A percentile compares a stretch with the other conserved stretches of the same genome.
These are phyloP conservation scores for Synanthedon tipuliformis DNA, from an alignment of 2,888 invertebrate species.

Conservation along the genomic window DNA sequence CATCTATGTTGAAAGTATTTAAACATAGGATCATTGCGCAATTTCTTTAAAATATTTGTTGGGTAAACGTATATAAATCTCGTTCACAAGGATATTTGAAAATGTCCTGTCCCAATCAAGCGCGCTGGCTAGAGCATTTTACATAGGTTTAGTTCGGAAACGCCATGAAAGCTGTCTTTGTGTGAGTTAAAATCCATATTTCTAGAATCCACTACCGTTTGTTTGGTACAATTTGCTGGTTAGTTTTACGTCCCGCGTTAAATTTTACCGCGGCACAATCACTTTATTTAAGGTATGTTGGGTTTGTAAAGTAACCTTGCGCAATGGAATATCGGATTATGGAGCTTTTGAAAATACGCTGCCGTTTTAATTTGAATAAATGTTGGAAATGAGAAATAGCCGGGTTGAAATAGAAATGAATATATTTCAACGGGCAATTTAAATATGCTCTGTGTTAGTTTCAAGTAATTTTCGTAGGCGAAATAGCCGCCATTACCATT, in stretches of 20 bases:
- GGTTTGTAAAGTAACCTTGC: not conserved
- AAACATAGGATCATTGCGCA: too few relatives aligned
- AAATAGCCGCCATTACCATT: not conserved
- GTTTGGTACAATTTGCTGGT: not conserved
- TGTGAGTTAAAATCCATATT: too few relatives aligned
- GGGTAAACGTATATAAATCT: too few relatives aligned
- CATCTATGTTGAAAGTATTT: too few relatives aligned
- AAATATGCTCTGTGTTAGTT: not conserved
- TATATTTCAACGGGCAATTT: not conserved
- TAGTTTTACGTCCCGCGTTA: not conserved
- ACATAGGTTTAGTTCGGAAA: too few relatives aligned
- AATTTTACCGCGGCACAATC: not conserved
- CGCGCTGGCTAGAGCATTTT: too few relatives aligned
- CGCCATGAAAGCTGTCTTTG: too few relatives aligned
- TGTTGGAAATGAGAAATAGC: not conserved
- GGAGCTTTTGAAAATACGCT: not conserved
- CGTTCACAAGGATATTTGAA: too few relatives aligned
- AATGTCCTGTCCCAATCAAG: too few relatives aligned
- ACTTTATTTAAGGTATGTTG: conserved; percentile 1
- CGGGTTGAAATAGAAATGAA: not conserved
- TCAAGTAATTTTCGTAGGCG: not conserved
- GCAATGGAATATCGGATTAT: not conserved
- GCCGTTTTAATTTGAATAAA: not conserved
- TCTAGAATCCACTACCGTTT: not conserved
- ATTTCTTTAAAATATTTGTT: too few relatives aligned